Evolutionary conservation across 2,888 invertebrate species (phyloP).

Genomic region (Amiota mariae): DNA sequence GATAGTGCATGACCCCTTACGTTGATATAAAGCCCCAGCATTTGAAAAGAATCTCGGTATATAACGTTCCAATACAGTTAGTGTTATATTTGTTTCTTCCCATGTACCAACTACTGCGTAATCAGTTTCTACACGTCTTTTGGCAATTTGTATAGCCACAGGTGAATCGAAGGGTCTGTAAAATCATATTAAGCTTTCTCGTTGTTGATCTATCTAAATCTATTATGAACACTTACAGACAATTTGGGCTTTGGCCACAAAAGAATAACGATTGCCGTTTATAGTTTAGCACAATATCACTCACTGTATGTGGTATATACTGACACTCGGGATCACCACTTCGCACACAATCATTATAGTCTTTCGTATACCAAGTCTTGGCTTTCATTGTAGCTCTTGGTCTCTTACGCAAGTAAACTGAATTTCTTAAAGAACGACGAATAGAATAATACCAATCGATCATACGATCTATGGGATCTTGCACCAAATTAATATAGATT

Average conservation of each 20-base stretch:
- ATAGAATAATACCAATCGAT: constrained; percentile 95
- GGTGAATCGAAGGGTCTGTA: constrained; percentile 87
- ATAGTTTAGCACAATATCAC: constrained; percentile 90
- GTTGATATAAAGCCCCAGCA: constrained; percentile 79
- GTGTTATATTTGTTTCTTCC: constrained; percentile 88
- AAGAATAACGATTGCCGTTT: constrained; percentile 90
- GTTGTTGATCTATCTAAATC: not conserved
- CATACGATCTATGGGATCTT: constrained; percentile 90
- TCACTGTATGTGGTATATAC: constrained; percentile 85
- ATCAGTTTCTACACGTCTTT: constrained; percentile 86
- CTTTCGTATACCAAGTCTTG: constrained; percentile 89
- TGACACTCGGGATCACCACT: constrained; percentile 86
- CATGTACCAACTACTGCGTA: constrained; percentile 91
- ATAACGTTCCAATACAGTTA: constrained; percentile 88
- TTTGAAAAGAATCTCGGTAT: constrained; percentile 87
- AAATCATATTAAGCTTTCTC: constrained; percentile 24
- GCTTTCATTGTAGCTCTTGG: constrained; percentile 78
- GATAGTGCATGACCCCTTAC: constrained; percentile 81
- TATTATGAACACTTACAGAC: constrained; percentile 79
- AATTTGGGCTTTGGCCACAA: constrained; percentile 89
- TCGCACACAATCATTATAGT: constrained; percentile 89
- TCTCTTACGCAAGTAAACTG: constrained; percentile 86
- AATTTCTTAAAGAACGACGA: constrained; percentile 88
- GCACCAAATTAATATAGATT: constrained; percentile 89
- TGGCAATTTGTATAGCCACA: constrained; percentile 88